phyloP scores from a whole-genome alignment of 2,888 invertebrate genomes.

The Nysson spinosus region DNA sequence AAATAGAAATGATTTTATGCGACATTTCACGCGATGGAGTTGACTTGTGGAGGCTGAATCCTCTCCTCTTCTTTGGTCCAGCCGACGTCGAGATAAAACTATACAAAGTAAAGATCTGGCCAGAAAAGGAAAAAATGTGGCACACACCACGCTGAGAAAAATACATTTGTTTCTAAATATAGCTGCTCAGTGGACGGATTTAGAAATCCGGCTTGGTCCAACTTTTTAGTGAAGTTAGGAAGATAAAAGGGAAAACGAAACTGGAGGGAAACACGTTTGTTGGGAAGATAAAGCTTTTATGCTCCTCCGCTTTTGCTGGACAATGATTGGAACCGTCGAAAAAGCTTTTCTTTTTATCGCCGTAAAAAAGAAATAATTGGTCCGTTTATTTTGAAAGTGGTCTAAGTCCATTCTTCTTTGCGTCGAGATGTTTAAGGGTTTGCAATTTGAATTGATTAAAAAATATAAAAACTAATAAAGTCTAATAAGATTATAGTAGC shows the following conservation, averaged over 20 bases:
- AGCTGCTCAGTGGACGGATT: conserved; percentile 64
- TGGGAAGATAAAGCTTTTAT: conserved; percentile 7
- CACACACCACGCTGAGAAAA: conserved; percentile 48
- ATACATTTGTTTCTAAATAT: conserved; percentile 67
- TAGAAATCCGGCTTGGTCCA: conserved; percentile 64
- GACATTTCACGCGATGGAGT: conserved; percentile 13
- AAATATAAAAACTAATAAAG: no score
- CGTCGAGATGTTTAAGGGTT: no score
- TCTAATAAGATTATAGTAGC: no score
- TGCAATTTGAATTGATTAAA: no score
- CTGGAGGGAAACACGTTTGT: conserved; percentile 10
- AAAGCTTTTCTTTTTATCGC: no score
- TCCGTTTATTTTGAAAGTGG: no score
- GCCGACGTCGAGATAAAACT: conserved; percentile 13
- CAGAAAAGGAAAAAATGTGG: conserved; percentile 28
- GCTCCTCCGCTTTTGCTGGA: conserved; percentile 12
- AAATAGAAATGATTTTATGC: conserved; percentile 8
- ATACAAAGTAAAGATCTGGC: conserved; percentile 32
- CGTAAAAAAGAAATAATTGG: no score
- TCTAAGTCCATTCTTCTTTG: no score
- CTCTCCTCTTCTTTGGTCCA: background rate
- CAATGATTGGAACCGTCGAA: conserved; percentile 2
- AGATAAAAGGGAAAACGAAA: conserved; percentile 10
- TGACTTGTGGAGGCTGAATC: background rate
- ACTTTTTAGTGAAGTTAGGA: conserved; percentile 31